These are phyloP conservation scores for Sorex araneus DNA, from an alignment of 2,113 vertebrate species.

Conservation along the genomic window DNA sequence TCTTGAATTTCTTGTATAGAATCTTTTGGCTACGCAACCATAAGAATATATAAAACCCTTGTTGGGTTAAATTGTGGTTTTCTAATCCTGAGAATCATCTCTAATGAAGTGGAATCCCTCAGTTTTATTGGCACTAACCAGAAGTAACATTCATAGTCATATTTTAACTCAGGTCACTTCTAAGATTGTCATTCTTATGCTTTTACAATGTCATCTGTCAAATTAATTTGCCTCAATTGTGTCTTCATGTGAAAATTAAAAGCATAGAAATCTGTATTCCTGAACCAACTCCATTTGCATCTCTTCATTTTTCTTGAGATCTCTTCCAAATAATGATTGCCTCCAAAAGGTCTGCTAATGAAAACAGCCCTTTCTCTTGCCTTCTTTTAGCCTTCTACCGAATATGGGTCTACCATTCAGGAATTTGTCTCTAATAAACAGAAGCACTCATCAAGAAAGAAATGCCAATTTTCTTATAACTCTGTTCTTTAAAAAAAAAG, in stretches of 20 bases:
- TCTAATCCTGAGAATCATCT: background rate
- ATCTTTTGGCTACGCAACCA: background rate
- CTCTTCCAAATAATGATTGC: constrained; percentile 9
- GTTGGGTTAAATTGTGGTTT: background rate
- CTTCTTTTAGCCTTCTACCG: background rate
- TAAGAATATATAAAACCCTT: background rate
- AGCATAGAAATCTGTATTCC: background rate
- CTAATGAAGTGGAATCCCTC: background rate
- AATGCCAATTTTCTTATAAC: constrained; percentile 46
- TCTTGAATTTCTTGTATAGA: background rate
- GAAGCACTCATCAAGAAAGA: background rate
- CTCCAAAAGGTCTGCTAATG: background rate
- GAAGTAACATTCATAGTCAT: background rate
- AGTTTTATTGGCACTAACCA: background rate
- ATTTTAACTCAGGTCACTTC: constrained; percentile 10
- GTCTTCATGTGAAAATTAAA: constrained; percentile 35
- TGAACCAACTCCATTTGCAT: constrained; percentile 7
- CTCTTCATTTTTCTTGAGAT: constrained; percentile 18
- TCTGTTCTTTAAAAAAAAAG: background rate
- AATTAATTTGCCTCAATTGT: constrained; percentile 16
- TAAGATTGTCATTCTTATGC: background rate
- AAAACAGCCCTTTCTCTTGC: background rate
- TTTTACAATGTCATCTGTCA: constrained; percentile 1
- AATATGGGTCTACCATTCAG: background rate
- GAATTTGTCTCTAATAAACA: background rate